Evolutionary conservation across 2,888 invertebrate genomes (phyloP), one percentile per base, ranked within the genome.

Genomic region (Anorthoa munda): DNA sequence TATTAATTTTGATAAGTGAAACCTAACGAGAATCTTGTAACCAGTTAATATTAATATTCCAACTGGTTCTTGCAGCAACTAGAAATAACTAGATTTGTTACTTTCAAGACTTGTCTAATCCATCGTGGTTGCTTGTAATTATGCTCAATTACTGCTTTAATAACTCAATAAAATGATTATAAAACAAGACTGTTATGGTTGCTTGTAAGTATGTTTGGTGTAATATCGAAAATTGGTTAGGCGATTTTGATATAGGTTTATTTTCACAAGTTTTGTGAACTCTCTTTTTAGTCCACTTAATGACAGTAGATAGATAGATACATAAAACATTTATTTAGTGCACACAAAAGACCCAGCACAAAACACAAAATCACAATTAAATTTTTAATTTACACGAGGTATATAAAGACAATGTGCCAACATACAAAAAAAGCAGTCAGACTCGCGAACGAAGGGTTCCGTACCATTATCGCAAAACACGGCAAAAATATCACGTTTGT

Each of bases 1-100:
- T 78, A 87, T 87, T 83, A 82, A 81, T 83, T 77, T 82, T 73
- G 68, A 79, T 85, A 84, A 88, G 83, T 88, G 86, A 85, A 87
- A 84, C 87, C 76, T 88, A 87, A 87, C 82, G 75, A 83, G 83
- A 71, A 77, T 74, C 70, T 74, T 69, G 77, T 70, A 74, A 56
- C 64, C 56, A 72, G 72, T 64, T 75, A 58, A 39, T 58, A 81
- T 75, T 82, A 75, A 53, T 82, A 82, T 63, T 59, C 26, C 2
- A 82, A 79, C 82, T 72, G 63, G 81, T 82, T 82, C 67, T 55
- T 18, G 23, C 26, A 60, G 58, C 45, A 60, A n/a, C 51, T 59
- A 58, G 70, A 46, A 21, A 55, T 74, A 71, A 66, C 67, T 66
- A 65, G 61, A 71, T 15, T 45, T 45, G 64, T 61, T 45, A 39